phyloP scores from a whole-genome alignment of 2,113 vertebrate species.

The Mungos mungo region DNA sequence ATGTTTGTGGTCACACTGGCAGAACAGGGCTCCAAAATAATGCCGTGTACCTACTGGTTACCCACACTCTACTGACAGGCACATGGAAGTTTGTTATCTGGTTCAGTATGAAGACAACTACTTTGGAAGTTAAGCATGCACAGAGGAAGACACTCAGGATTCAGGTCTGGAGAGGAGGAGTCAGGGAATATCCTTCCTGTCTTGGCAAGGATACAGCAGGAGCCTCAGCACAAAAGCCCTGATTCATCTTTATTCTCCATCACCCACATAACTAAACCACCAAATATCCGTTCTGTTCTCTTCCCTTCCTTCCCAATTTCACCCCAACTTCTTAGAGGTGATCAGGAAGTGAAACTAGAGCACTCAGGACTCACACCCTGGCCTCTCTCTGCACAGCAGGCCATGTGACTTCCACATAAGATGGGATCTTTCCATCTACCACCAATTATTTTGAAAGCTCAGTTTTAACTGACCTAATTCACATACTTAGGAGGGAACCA shows the following conservation, averaged over 20 bases:
- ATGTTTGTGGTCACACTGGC: neutral
- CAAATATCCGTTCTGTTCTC: neutral
- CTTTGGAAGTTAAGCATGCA: neutral
- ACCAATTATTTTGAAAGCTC: conserved; percentile 4
- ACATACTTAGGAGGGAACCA: conserved; percentile 27
- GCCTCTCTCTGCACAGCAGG: neutral
- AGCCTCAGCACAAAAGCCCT: neutral
- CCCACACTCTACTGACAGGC: neutral
- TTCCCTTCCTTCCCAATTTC: neutral
- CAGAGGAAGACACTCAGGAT: neutral
- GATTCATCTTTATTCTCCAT: neutral
- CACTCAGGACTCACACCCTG: too few species aligned
- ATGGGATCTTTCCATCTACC: neutral
- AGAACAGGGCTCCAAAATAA: neutral
- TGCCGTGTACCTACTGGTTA: neutral
- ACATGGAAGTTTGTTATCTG: neutral
- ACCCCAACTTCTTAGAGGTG: neutral
- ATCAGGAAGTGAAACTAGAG: neutral
- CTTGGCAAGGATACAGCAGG: neutral
- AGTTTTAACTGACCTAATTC: neutral
- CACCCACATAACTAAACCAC: neutral
- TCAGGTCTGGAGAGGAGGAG: neutral
- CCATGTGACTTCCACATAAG: neutral
- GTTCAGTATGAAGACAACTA: neutral
- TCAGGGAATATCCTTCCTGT: neutral